Percentiles rank a stretch among this genome's conserved stretches.
These are phyloP conservation scores for Aphrophora alni DNA, from an alignment of 2,888 invertebrate genomes.

Conservation along the genomic window DNA sequence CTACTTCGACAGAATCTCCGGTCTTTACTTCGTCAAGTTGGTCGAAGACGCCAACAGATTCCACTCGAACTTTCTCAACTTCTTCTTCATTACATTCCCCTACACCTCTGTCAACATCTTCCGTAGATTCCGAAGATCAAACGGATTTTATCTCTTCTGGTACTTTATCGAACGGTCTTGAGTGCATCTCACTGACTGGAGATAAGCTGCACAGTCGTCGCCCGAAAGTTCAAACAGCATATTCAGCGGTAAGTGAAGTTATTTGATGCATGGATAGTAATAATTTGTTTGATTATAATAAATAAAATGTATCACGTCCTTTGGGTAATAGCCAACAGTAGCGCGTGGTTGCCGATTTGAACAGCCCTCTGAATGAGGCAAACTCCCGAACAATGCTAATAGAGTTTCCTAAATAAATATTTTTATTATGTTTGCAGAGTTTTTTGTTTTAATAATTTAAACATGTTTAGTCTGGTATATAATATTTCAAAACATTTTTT, in stretches of 20 bases:
- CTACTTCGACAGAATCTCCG: conserved; percentile 30
- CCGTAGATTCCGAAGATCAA: conserved; percentile 26
- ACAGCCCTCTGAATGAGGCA: no score
- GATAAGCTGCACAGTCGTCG: background rate
- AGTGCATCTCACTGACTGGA: conserved; percentile 10
- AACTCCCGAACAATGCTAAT: no score
- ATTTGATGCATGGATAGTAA: background rate
- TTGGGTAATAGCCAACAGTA: no score
- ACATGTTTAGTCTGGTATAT: no score
- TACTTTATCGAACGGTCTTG: conserved; percentile 15
- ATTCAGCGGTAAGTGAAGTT: conserved; percentile 26
- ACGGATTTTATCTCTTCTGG: conserved; percentile 14
- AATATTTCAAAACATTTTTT: no score
- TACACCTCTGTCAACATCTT: conserved; percentile 12
- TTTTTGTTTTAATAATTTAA: no score
- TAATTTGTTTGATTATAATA: no score
- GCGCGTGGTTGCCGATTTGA: no score
- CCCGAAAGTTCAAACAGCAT: background rate
- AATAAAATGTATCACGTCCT: no score
- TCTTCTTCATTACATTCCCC: conserved; percentile 33
- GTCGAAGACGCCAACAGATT: conserved; percentile 21
- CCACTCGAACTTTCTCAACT: conserved; percentile 18
- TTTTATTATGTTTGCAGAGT: no score
- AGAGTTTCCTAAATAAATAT: no score
- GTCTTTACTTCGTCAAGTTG: conserved; percentile 34